Percentiles rank a stretch among this genome's conserved stretches.
Evolutionary conservation across 2,888 invertebrate species (phyloP).

Genomic region (Conus canariensis): DNA sequence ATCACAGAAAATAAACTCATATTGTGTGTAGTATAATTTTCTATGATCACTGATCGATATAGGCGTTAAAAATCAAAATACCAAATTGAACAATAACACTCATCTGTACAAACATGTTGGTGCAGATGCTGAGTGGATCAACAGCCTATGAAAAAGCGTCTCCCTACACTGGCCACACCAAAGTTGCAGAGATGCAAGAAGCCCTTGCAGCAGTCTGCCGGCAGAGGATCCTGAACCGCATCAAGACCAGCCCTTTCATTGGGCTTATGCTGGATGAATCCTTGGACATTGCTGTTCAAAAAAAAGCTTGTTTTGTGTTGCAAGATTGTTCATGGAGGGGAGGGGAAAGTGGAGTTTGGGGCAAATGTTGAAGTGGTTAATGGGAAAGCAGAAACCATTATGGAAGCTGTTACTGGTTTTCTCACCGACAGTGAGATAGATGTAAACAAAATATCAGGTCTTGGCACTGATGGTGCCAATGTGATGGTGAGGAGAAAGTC

Average conservation of each 20-base stretch:
- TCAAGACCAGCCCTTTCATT: background rate
- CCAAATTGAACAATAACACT: no score
- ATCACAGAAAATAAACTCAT: no score
- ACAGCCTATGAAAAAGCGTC: no score
- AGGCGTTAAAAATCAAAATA: no score
- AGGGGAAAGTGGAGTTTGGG: background rate
- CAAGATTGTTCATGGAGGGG: background rate
- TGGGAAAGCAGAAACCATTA: conserved; percentile 2
- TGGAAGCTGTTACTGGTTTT: background rate
- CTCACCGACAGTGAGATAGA: background rate
- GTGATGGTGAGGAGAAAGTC: background rate
- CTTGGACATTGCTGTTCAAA: background rate
- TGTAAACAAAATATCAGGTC: background rate
- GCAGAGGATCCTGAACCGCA: background rate
- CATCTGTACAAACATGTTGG: no score
- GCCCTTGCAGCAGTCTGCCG: no score
- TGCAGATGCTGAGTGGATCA: no score
- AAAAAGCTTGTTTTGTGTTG: background rate
- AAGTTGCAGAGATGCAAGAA: no score
- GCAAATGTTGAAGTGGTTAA: background rate
- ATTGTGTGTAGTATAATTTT: no score
- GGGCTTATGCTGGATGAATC: background rate
- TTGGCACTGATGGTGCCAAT: background rate
- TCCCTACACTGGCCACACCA: no score
- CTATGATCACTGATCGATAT: no score